Conservation (phyloP, 1,140 invertebrate genomes). For the Aphelenchoides fujianensis region DNA sequence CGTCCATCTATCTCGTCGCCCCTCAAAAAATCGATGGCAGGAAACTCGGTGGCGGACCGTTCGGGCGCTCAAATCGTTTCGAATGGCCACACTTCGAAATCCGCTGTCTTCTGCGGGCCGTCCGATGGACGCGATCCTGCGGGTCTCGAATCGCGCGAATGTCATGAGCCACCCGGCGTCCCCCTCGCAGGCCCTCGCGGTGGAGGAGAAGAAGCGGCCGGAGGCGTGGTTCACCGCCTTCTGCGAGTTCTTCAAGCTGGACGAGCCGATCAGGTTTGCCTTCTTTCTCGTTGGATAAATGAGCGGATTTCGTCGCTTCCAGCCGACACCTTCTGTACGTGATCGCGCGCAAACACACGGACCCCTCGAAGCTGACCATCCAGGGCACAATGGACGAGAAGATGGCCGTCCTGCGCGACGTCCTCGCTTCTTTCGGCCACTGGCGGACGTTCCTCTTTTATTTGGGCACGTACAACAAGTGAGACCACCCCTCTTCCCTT, state of each 20-base stretch:
- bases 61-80: too few relatives aligned
- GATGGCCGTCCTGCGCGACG: background rate
- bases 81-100: too few relatives aligned
- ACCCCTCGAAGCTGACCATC: background rate
- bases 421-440: background rate
- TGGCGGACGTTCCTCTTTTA: constrained; percentile 4
- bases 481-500: background rate
- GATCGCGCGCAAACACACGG: background rate
- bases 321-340: constrained; percentile 4
- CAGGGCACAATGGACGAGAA: background rate
- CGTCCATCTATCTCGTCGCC: too few relatives aligned
- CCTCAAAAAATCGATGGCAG: too few relatives aligned
- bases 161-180: background rate
- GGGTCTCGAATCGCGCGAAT: background rate
- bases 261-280: constrained; percentile 1
- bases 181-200: background rate
- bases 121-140: background rate
- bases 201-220: background rate
- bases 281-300: background rate
- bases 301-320: background rate
- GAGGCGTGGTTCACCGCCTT: background rate
- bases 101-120: too few relatives aligned
- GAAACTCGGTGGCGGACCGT: too few relatives aligned
- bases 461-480: constrained; percentile 1
- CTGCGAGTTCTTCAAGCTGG: background rate